Percentiles rank a stretch among this genome's conserved stretches.
Conservation (phyloP, 2,888 invertebrate genomes). For the Drosophila nr. fundita region DNA sequence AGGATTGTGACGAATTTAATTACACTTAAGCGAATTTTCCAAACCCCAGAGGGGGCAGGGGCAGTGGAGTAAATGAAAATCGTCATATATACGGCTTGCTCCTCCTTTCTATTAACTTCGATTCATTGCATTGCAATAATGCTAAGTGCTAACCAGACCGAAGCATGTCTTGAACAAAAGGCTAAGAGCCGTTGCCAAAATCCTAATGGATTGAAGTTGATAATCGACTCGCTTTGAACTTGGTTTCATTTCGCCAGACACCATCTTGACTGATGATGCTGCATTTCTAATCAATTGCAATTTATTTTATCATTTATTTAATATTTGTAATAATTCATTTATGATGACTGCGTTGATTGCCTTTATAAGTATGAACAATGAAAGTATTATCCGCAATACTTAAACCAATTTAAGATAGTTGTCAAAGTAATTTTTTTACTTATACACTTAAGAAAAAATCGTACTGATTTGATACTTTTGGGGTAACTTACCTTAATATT, state of each 20-base stretch:
- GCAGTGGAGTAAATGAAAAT: conserved; percentile 18
- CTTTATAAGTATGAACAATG: neutral
- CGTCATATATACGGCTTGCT: neutral
- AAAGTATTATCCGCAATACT: neutral
- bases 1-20: conserved; percentile 67
- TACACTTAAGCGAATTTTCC: conserved; percentile 69
- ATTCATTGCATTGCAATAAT: conserved; percentile 67
- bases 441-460: neutral
- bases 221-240: conserved; percentile 6
- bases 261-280: neutral
- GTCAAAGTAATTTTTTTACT: neutral
- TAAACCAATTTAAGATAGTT: neutral
- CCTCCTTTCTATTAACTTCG: conserved; percentile 48
- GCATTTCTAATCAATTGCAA: neutral
- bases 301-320: neutral
- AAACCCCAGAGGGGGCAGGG: neutral
- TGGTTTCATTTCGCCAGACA: neutral
- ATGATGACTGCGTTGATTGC: neutral
- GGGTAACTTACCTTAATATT: too few species aligned
- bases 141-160: conserved; percentile 61
- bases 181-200: conserved; percentile 20
- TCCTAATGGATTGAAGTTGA: conserved; percentile 28
- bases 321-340: neutral
- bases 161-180: conserved; percentile 65
- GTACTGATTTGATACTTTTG: too few species aligned